Evolutionary conservation across 2,113 vertebrate genomes (phyloP).

Genomic region (Gambusia affinis): DNA sequence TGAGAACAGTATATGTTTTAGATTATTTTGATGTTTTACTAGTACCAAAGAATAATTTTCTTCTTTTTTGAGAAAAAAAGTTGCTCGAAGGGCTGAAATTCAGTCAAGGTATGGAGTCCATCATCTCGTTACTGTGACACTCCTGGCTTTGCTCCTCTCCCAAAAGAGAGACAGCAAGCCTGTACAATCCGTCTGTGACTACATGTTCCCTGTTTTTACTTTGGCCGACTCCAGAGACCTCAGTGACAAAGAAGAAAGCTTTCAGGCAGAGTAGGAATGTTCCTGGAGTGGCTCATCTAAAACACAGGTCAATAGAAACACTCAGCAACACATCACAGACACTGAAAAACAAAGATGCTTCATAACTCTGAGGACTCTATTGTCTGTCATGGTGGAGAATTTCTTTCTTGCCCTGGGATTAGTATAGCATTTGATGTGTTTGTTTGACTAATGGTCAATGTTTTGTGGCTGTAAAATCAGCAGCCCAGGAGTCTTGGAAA

Average conservation of each 20-base stretch:
- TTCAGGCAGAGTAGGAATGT: conserved; percentile 48
- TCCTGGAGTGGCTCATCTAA: conserved; percentile 60
- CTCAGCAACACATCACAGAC: conserved; percentile 65
- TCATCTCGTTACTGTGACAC: conserved; percentile 15
- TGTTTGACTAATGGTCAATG: conserved; percentile 72
- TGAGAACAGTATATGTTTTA: neutral
- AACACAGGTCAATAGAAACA: conserved; percentile 72
- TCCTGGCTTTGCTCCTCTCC: conserved; percentile 21
- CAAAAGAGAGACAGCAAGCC: conserved; percentile 38
- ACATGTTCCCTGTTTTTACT: conserved; percentile 41
- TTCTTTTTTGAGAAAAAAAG: neutral
- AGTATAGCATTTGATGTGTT: conserved; percentile 64
- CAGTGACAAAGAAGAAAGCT: conserved; percentile 60
- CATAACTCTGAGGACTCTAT: conserved; percentile 66
- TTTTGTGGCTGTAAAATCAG: conserved; percentile 65
- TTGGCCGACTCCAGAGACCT: conserved; percentile 59
- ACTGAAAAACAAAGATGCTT: conserved; percentile 58
- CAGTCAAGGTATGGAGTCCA: conserved; percentile 1
- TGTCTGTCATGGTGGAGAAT: conserved; percentile 54
- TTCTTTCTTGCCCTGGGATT: conserved; percentile 64
- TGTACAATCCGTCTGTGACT: conserved; percentile 39
- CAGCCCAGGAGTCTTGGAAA: conserved; percentile 51
- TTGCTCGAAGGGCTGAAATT: conserved; percentile 1
- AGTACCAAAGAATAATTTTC: neutral
- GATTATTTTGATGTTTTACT: neutral